phyloP scores from a whole-genome alignment of 2,797 vertebrate genomes.

The Enteromius radiatus region DNA sequence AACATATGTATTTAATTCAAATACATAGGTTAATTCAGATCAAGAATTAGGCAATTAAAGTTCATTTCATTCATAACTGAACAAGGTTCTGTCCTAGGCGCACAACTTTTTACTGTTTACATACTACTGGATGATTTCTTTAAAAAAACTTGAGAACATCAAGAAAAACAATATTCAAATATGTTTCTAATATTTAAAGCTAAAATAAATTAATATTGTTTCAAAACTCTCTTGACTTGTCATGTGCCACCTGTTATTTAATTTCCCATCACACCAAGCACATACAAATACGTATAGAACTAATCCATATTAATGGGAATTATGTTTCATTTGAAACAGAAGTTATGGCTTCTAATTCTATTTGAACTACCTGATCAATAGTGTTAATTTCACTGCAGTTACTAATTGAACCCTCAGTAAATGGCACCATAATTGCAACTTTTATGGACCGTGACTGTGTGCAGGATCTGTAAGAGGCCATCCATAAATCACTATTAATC shows the following conservation, averaged over 20 bases:
- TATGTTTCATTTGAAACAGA: background rate
- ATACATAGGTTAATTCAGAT: background rate
- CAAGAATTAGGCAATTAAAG: background rate
- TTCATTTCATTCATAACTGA: background rate
- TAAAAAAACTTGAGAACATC: too few relatives aligned
- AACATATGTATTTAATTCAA: background rate
- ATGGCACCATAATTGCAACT: conserved; percentile 19
- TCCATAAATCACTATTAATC: conserved; percentile 48
- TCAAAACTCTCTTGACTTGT: too few relatives aligned
- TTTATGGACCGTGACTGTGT: conserved; percentile 15
- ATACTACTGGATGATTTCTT: background rate
- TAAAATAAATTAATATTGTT: too few relatives aligned
- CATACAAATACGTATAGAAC: background rate
- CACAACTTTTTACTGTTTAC: too few relatives aligned
- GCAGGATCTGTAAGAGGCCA: conserved; percentile 23
- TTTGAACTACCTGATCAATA: conserved; percentile 8
- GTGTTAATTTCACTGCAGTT: background rate
- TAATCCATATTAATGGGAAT: background rate
- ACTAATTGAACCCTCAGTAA: background rate
- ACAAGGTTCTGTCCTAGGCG: background rate
- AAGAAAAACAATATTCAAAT: too few relatives aligned
- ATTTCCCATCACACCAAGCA: background rate
- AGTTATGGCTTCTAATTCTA: background rate
- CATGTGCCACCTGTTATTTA: background rate
- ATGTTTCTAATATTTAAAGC: too few relatives aligned